Percentiles rank a stretch among this genome's conserved stretches.
Conservation (phyloP, 2,113 vertebrate species). For the Apistogramma diplotaenia region DNA sequence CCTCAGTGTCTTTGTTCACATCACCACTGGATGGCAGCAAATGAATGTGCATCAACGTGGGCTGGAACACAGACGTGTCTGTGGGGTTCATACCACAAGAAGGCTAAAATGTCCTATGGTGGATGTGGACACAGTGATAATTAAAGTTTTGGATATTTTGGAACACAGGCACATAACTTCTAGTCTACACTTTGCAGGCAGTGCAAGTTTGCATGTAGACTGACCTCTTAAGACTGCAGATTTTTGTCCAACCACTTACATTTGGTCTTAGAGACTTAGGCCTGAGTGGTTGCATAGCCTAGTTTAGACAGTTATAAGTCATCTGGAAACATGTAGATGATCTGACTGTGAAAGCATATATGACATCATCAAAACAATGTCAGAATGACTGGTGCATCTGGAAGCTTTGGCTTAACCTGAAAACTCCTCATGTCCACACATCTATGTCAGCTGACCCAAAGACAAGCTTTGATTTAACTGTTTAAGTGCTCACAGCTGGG, state of each 20-base stretch:
- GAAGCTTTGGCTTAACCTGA: too few species aligned
- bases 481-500: neutral
- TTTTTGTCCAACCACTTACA: neutral
- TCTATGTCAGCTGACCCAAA: neutral
- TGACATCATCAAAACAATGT: too few species aligned
- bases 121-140: neutral
- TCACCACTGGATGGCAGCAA: slow-evolving; percentile 16
- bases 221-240: too few species aligned
- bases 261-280: neutral
- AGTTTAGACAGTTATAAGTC: neutral
- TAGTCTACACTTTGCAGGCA: neutral
- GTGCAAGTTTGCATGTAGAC: neutral
- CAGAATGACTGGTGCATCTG: too few species aligned
- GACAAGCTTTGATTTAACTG: too few species aligned
- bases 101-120: neutral
- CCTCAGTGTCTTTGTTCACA: neutral
- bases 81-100: neutral
- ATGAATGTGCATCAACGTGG: neutral
- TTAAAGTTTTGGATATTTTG: neutral
- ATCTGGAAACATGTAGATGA: neutral
- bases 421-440: neutral
- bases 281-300: neutral
- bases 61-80: too few species aligned
- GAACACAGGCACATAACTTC: too few species aligned
- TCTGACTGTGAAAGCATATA: neutral